Evolutionary conservation across 2,888 invertebrate genomes (phyloP), one percentile per base, ranked within the genome.

Genomic region (Escarpia spicata): DNA sequence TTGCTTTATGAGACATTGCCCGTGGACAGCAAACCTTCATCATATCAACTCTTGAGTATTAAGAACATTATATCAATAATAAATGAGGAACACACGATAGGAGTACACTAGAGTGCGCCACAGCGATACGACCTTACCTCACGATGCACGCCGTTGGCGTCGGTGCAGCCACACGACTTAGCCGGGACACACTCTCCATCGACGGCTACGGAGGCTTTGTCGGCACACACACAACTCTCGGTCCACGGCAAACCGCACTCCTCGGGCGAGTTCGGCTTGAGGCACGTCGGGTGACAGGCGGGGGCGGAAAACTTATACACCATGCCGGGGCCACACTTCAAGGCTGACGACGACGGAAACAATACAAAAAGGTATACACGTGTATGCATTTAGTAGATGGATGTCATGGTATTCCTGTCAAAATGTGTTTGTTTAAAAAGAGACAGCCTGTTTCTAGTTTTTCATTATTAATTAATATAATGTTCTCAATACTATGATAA

Each of bases 191-290:
- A 91, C 91, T 19, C 4, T 15, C 91, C 91, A 12, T 45, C n/a
- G 91, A 44, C n/a, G 0, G 45, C 52, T n/a, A 91, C 91, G 91
- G 44, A 19, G 37, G n/a, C 26, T 6, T 44, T 44, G 91, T 91
- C 91, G 44, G n/a, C 44, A 45, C 91, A 91, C 91, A 37, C 44
- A n/a, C 91, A 91, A 4, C 44, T 91, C 91, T 91, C 91, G 19
- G 91, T 91, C 52, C 43, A 31, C 15, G 44, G 91, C 37, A 52
- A 31, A 6, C 45, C 44, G 91, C 91, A 91, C 91, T 43, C 37
- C 52, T 91, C 91, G 26, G 91, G 91, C 37, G 43, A 19, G 91
- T 91, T 58, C 52, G 91, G 91, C 31, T 26, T 10, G 45, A 15
- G 15, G 91, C 91, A 91, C 37, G 91, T 91, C 37, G 91, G 52